Base-by-base conservation (phyloP, 35 echinoderm and acorn worm species). In the Lytechinus variegatus region DNA sequence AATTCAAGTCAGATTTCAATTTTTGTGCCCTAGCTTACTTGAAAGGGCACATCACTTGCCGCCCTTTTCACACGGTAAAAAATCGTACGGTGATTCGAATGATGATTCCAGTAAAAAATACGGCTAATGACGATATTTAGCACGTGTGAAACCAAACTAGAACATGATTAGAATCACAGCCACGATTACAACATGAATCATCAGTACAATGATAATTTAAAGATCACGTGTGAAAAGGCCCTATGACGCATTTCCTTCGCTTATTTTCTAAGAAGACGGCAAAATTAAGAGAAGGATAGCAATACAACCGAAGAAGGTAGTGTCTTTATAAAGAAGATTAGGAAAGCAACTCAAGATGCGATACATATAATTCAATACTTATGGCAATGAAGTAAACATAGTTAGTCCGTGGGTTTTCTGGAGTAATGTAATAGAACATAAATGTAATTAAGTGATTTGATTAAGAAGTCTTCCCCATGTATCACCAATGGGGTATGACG, bases 311-410 rank as follows among this genome's bases (percentile, higher is more conserved):
- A 7, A 24, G 21, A 24, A 79, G 16, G 6, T 5, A 79, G 66
- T 79, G 66, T 79, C 19, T 79, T 24, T 79, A 7, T 79, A 79
- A 79, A n/a, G n/a, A 79, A 24, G 7, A 79, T 24, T 79, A 79
- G 19, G 3, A 79, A 79, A 79, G 66, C 66, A 79, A 19, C 66
- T 79, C 66, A n/a, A n/a, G 66, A 79, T 21, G 16, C 66, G 16
- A 24, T 79, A 79, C 66, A n/a, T 79, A 79, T 79, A 79, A 79
- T 79, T 79, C 66, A 79, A 79, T 79, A 79, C 66, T 79, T 79
- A 79, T 24, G 66, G 66, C 66, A 79, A 79, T 79, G 66, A 79
- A 79, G 66, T 79, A 79, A 79, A n/a, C 66, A 79, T 79, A 24
- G n/a, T 79, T 79, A 79, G 66, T 79, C 16, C 66, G 66, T 5